Evolutionary conservation across 1,140 invertebrate species (phyloP), one percentile per base, ranked within the genome.

Genomic region (Lutraria rhynchaena): DNA sequence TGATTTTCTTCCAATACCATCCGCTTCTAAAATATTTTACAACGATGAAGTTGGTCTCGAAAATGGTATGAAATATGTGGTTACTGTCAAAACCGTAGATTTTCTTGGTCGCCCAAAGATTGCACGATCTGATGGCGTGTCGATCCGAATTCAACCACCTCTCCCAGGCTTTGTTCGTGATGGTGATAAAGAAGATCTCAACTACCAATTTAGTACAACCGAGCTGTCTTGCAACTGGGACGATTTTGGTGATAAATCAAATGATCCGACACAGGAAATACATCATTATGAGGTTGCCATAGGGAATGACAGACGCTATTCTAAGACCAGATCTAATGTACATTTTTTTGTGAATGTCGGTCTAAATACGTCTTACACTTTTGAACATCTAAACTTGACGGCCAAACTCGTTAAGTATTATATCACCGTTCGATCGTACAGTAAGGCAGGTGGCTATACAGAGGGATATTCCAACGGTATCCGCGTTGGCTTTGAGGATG

Each of bases 281-380:
- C 17, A 46, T 49, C 74, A 65, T 35, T 76, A 76, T 53, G 60
- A 63, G 33, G 60, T 76, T 5, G 58, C 74, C 44, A 53, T 76
- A 17, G 74, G 74, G 33, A 76, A 76, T 51, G 74, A 76, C 58
- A 27, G 74, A 9, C 37, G 74, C 11, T 76, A 63, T 63, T 19
- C 24, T 7, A 76, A 65, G 53, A 76, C 74, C 19, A 49, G 74
- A 35, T 51, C 74, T 0, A 76, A 76, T 33, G 60, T 76, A 17
- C 74, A 76, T 76, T 76, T 33, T 22, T 76, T 76, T 41, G 74
- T 76, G n/a, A 51, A 76, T 53, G 74, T 76, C 55, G 74, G 74
- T 1, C 46, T 76, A 15, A 76, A 76, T 33, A 65, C 57, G n/a
- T 76, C 74, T 22, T 61, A 51, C 29, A 76, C 74, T 7, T 76